These are phyloP conservation scores for Aphelocoma coerulescens DNA, from an alignment of 2,113 vertebrate genomes.

Conservation along the genomic window DNA sequence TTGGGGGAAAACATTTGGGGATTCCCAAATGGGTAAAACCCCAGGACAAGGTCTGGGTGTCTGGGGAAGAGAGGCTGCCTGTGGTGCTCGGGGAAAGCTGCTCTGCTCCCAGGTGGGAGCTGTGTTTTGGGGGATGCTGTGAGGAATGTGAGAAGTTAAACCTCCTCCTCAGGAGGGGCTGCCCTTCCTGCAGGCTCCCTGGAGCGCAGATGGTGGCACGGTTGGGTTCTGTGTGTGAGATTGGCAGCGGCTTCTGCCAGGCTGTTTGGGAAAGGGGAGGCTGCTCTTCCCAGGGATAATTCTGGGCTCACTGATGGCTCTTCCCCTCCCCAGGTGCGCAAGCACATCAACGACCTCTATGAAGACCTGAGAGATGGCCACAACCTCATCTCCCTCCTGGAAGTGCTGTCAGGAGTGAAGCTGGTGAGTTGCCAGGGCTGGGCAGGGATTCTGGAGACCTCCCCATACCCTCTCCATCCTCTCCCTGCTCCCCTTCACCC, in stretches of 20 bases:
- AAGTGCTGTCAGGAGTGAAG: conserved; percentile 94
- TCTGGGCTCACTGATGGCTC: neutral
- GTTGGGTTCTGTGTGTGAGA: accelerated
- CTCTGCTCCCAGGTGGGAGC: neutral
- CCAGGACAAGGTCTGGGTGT: neutral
- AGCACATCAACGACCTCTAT: conserved; percentile 92
- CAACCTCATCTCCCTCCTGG: conserved; percentile 93
- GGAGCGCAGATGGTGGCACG: accelerated
- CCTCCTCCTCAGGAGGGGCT: accelerated
- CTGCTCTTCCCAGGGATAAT: accelerated
- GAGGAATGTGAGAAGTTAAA: accelerated
- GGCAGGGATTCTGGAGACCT: neutral
- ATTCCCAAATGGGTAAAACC: accelerated
- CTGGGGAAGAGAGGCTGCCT: accelerated
- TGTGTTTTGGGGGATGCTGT: neutral
- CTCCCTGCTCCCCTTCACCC: neutral
- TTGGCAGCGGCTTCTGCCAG: neutral
- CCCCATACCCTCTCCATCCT: accelerated
- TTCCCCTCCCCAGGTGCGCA: conserved; percentile 81
- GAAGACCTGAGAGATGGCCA: conserved; percentile 95
- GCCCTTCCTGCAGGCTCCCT: neutral
- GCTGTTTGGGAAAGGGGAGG: accelerated
- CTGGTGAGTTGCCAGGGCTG: conserved; percentile 77
- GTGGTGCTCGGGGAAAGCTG: accelerated
- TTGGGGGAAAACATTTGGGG: neutral